A percentile compares a stretch with the other conserved stretches of the same genome.
Evolutionary conservation across 1,140 invertebrate species (phyloP).

Genomic region (Dufourea novaeangliae): DNA sequence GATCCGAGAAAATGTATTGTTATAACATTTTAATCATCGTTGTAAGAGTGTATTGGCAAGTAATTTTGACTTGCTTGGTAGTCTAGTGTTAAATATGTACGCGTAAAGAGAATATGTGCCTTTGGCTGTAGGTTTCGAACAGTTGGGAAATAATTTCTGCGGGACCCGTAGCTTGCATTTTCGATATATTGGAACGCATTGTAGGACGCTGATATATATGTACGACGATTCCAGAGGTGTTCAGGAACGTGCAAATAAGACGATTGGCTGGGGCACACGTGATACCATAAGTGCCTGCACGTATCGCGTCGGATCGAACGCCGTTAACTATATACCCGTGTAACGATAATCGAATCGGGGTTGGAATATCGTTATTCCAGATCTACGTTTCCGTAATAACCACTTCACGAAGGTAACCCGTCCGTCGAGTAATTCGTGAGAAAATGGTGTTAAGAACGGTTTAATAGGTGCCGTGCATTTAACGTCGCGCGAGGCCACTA

Average conservation of each 20-base stretch:
- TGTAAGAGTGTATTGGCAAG: no score
- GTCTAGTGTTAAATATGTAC: no score
- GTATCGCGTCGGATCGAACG: constrained; percentile 19
- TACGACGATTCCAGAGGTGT: not conserved
- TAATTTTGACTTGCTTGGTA: no score
- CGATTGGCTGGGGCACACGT: not conserved
- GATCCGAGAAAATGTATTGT: no score
- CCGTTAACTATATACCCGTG: not conserved
- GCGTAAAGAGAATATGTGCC: not conserved
- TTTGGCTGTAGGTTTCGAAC: not conserved
- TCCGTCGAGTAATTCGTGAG: not conserved
- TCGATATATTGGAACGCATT: not conserved
- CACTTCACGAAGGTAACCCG: not conserved
- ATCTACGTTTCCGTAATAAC: not conserved
- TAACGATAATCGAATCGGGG: not conserved
- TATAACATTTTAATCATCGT: no score
- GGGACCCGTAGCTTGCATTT: not conserved
- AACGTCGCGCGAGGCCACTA: not conserved
- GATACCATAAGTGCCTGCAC: constrained; percentile 5
- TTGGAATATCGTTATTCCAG: not conserved
- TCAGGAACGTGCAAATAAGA: not conserved
- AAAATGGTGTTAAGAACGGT: not conserved
- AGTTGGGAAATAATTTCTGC: not conserved
- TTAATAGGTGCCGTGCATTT: constrained; percentile 12
- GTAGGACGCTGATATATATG: not conserved